Conservation (phyloP, 2,797 vertebrate genomes). For the Falco concolor region DNA sequence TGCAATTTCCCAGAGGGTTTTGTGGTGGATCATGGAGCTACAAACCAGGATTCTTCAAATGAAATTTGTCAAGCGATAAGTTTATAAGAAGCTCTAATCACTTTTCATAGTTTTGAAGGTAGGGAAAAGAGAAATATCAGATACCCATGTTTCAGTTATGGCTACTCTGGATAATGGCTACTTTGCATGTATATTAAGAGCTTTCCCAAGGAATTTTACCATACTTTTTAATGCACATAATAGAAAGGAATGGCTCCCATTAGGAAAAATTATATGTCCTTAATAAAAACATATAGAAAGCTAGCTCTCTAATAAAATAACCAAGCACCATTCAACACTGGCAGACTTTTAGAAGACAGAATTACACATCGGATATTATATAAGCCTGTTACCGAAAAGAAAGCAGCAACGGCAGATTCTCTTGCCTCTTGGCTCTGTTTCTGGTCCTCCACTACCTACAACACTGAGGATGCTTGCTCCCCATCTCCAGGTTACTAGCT, state of each 20-base stretch:
- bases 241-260: background rate
- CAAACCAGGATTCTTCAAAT: background rate
- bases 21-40: background rate
- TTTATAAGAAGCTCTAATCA: conserved; percentile 10
- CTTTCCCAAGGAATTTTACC: conserved; percentile 13
- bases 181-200: background rate
- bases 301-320: background rate
- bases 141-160: background rate
- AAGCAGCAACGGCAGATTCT: background rate
- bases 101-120: background rate
- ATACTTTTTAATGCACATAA: background rate
- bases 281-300: background rate
- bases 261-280: background rate
- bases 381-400: background rate
- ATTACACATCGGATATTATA: background rate
- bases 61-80: background rate
- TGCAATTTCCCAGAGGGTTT: background rate
- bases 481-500: background rate
- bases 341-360: background rate
- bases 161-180: background rate
- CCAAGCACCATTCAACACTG: background rate
- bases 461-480: background rate
- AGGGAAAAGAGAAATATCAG: background rate
- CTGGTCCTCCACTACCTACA: background rate
- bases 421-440: background rate